phyloP scores from a whole-genome alignment of 1,140 invertebrate species.

The Apis laboriosa region DNA sequence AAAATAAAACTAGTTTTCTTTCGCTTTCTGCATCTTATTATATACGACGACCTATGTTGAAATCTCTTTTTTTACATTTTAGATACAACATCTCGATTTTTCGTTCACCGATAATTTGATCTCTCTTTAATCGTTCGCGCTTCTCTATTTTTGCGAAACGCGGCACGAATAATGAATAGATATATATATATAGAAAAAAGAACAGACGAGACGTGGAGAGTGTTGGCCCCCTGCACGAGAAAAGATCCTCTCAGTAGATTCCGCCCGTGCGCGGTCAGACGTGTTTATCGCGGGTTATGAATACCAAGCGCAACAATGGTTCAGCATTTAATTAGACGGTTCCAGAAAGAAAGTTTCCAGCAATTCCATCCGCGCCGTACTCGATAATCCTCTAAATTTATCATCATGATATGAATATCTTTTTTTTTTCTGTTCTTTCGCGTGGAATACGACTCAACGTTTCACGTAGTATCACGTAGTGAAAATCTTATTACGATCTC shows the following conservation, averaged over 20 bases:
- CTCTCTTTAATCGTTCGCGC: too few species aligned
- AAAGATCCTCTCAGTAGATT: not conserved
- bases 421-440: not conserved
- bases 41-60: not conserved
- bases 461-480: not conserved
- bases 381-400: not conserved
- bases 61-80: too few species aligned
- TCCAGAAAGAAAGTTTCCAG: conserved; percentile 8
- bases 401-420: not conserved
- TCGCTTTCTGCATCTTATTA: too few species aligned
- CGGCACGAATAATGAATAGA: too few species aligned
- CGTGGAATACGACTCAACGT: not conserved
- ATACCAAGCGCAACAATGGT: not conserved
- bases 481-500: conserved; percentile 32
- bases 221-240: too few species aligned
- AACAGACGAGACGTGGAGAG: too few species aligned
- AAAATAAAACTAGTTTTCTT: not conserved
- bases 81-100: too few species aligned
- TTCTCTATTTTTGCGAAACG: too few species aligned
- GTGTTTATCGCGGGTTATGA: not conserved
- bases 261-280: not conserved
- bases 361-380: conserved; percentile 14
- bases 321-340: not conserved
- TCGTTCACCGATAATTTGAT: too few species aligned
- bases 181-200: too few species aligned